Conservation (phyloP, 2,888 invertebrate genomes). For the Limnephilus auricula region DNA sequence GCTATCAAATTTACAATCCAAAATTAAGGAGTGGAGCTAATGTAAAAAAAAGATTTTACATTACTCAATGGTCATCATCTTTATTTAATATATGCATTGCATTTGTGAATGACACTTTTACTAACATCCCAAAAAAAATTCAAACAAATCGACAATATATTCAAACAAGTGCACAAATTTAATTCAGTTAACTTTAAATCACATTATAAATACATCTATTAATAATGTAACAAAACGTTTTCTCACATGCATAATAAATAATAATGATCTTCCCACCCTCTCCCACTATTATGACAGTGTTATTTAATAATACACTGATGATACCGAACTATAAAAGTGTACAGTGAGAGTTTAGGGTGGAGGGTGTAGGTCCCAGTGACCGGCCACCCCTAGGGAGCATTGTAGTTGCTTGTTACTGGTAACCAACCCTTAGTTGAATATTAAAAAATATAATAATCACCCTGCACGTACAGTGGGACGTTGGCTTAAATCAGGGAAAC, state of each 20-base stretch:
- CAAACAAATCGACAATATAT: not conserved
- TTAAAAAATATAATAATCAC: slow-evolving; percentile 30
- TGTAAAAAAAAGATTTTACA: too few relatives aligned
- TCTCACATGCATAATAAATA: not conserved
- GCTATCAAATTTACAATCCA: too few relatives aligned
- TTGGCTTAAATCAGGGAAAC: slow-evolving; percentile 30
- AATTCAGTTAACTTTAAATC: not conserved
- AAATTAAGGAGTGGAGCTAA: too few relatives aligned
- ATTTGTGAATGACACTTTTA: too few relatives aligned
- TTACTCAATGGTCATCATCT: too few relatives aligned
- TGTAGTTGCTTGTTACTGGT: slow-evolving; percentile 13
- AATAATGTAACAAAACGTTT: slow-evolving; percentile 2
- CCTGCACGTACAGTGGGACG: not conserved
- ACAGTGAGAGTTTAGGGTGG: not conserved
- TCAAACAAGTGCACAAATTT: not conserved
- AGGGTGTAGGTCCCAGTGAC: not conserved
- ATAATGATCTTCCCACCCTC: slow-evolving; percentile 6
- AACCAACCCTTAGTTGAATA: slow-evolving; percentile 23
- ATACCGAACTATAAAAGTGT: not conserved
- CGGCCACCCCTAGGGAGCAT: slow-evolving; percentile 9
- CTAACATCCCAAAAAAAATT: too few relatives aligned
- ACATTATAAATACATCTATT: not conserved
- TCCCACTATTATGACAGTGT: not conserved
- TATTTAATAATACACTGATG: not conserved
- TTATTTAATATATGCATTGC: too few relatives aligned